Percentiles rank a stretch among this genome's conserved stretches.
These are phyloP conservation scores for Keiferia lycopersicella DNA, from an alignment of 2,888 invertebrate genomes.

Conservation along the genomic window DNA sequence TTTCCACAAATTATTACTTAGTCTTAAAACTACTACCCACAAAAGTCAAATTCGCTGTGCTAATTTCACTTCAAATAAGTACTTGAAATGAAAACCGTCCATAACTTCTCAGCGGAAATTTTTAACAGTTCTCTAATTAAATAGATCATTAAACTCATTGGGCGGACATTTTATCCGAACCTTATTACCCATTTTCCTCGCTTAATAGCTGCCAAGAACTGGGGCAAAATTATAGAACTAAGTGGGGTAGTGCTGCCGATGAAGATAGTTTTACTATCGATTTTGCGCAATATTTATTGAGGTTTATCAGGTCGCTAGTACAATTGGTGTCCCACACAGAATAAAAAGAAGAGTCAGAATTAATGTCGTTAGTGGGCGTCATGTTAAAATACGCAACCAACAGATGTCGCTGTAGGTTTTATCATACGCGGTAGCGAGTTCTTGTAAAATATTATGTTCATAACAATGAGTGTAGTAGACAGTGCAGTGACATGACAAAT, in stretches of 20 bases:
- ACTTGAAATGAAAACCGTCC: neutral
- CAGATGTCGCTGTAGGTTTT: too few relatives aligned
- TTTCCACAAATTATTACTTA: too few relatives aligned
- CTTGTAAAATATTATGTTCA: too few relatives aligned
- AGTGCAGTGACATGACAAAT: too few relatives aligned
- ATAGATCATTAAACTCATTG: slow-evolving; percentile 3
- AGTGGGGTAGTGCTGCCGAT: neutral
- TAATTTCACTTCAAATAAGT: neutral
- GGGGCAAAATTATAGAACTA: neutral
- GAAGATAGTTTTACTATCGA: neutral
- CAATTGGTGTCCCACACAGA: too few relatives aligned
- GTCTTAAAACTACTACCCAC: too few relatives aligned
- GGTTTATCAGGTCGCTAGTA: too few relatives aligned
- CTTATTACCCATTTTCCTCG: neutral
- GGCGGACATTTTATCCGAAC: neutral
- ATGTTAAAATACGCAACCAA: too few relatives aligned
- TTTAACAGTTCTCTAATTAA: neutral
- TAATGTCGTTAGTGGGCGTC: too few relatives aligned
- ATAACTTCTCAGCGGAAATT: neutral
- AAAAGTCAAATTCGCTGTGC: neutral
- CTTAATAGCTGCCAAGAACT: neutral
- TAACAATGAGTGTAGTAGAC: too few relatives aligned
- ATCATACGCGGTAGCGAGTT: too few relatives aligned
- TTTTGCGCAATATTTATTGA: neutral
- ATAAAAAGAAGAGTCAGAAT: too few relatives aligned